Conservation (phyloP, 2,888 invertebrate genomes). For the Caenorhabditis angaria region DNA sequence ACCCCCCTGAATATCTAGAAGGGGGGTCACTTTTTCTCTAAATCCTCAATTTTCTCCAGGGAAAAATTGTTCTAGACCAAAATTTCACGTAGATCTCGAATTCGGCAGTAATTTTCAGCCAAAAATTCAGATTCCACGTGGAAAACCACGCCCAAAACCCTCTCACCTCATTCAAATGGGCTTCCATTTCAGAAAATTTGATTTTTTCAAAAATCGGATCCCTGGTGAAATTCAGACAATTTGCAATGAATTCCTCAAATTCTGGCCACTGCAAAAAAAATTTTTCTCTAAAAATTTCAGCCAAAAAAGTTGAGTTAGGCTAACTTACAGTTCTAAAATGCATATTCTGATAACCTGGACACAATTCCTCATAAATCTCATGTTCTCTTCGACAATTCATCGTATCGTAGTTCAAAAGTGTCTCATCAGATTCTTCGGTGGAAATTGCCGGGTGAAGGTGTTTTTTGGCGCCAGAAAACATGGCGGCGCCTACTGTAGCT, state of each 20-base stretch:
- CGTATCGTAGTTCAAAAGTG: conserved; percentile 21
- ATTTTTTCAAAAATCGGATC: conserved; percentile 10
- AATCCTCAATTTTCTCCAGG: neutral
- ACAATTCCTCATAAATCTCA: conserved; percentile 18
- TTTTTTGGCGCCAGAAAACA: conserved; percentile 20
- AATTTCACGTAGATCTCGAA: too few species aligned
- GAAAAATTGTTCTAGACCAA: neutral
- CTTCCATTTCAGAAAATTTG: conserved; percentile 22
- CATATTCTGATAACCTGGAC: conserved; percentile 15
- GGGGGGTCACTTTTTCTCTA: neutral
- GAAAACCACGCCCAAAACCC: neutral
- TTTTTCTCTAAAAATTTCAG: neutral
- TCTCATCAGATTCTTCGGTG: conserved; percentile 18
- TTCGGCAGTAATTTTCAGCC: too few species aligned
- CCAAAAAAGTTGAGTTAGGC: neutral
- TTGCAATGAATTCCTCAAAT: conserved; percentile 32
- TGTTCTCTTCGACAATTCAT: conserved; percentile 11
- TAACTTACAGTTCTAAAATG: conserved; percentile 19
- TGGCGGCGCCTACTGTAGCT: conserved; percentile 29
- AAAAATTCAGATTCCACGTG: too few species aligned
- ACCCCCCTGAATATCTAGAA: too few species aligned
- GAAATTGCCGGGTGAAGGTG: conserved; percentile 27
- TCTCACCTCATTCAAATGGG: conserved; percentile 28
- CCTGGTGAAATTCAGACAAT: conserved; percentile 26
- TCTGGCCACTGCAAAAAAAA: conserved; percentile 28